Base-by-base conservation (phyloP, 2,888 invertebrate species). In the Calliopum simillimum region DNA sequence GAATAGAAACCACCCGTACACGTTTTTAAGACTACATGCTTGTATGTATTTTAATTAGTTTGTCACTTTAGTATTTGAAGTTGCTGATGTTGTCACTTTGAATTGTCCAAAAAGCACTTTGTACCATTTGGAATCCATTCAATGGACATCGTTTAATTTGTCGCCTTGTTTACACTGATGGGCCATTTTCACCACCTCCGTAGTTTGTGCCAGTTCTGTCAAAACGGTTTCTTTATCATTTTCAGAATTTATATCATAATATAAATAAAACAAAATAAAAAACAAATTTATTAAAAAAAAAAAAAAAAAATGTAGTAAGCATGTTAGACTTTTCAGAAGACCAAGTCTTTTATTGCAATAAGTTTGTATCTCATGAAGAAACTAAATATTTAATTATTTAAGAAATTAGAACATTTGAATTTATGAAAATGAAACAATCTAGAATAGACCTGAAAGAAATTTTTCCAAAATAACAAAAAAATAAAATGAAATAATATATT, bases 181-280 rank as follows among this genome's bases (percentile, higher is more conserved):
- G 33, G 33, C 44, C 61, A 51, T 66, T 65, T 33, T 69, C 67
- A 69, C 73, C 76, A 71, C 76, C 77, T 74, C 76, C 75, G 72
- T 75, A 71, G 68, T 75, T 76, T 76, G 77, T 63, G 71, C 76
- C 76, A 75, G 76, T 77, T 77, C 76, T 77, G 77, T 77, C 76
- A 76, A 76, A 72, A 71, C 71, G 68, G 33, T 33, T 33, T 33
- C 68, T 70, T 72, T 68, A 71, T 65, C 68, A 70, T 71, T 73
- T 70, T 73, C 68, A 70, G 68, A 71, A 73, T 68, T 66, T 69
- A 67, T n/a, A n/a, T n/a, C 61, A 67, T 51, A 51, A 46, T 53
- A 33, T 8, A 33, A 33, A 33, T 1, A 33, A 65, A 51, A 65
- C 5, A 25, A 16, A 4, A n/a, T n/a, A n/a, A n/a, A n/a, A n/a